Evolutionary conservation across 2,113 vertebrate species (phyloP).

Genomic region (Pteronura brasiliensis): DNA sequence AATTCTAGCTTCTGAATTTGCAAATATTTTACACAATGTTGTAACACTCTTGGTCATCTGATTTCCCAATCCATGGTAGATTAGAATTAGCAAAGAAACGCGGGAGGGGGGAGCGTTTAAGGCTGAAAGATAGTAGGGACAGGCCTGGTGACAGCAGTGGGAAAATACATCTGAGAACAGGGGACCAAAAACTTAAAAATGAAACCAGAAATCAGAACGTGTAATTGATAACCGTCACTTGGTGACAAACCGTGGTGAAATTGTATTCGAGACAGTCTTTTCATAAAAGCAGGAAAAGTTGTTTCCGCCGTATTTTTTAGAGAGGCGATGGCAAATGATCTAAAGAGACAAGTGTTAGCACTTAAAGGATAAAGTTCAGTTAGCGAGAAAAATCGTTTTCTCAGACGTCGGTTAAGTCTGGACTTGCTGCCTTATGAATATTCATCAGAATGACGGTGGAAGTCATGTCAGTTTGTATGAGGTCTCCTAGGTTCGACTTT

Average conservation of each 20-base stretch:
- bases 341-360: background rate
- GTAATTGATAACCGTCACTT: background rate
- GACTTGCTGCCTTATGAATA: constrained; percentile 22
- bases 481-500: constrained; percentile 12
- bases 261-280: background rate
- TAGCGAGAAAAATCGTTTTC: constrained; percentile 30
- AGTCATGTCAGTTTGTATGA: background rate
- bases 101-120: background rate
- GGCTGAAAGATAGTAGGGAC: background rate
- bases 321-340: background rate
- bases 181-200: background rate
- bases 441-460: constrained; percentile 14
- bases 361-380: background rate
- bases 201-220: background rate
- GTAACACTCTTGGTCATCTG: background rate
- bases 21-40: constrained; percentile 12
- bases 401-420: background rate
- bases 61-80: background rate
- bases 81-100: background rate
- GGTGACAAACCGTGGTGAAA: background rate
- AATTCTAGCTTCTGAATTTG: constrained; percentile 29
- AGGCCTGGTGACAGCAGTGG: background rate
- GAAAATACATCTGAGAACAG: background rate
- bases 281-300: constrained; percentile 15
- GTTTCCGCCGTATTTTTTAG: background rate